Evolutionary conservation across 2,888 invertebrate species (phyloP), one percentile per base, ranked within the genome.

Genomic region (Pandemis corylana): DNA sequence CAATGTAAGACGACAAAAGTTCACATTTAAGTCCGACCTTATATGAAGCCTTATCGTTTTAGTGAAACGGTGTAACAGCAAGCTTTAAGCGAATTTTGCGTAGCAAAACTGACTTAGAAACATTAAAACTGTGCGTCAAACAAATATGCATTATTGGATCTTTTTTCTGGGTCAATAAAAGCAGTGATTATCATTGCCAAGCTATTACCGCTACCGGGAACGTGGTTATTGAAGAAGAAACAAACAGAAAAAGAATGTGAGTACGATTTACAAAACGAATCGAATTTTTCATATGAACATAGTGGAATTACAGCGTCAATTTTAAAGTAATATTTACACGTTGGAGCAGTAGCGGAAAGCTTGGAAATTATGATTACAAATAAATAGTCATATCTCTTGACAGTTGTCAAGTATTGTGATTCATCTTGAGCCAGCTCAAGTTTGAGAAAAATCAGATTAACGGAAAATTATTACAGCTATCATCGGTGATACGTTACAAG

Each of bases 401-500:
- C 10, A 2, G 44, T 3, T 44, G 10, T 44, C 44, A 44, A 51
- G n/a, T n/a, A n/a, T 51, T 56, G 56, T 20, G 5, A 20, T 20
- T 20, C 4, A 9, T 20, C 15, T 20, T 56, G 56, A 56, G 7
- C 20, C 20, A n/a, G 15, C 56, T 20, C 56, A 15, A 56, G 9
- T 20, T 20, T 2, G 56, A 20, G 0, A 51, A n/a, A 13, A 15
- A 56, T 15, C 12, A 44, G 7, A 44, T 44, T 12, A 46, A 46
- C 46, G 46, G 20, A 56, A 56, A 56, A 56, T n/a, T 56, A 56
- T 13, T 13, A 56, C 2, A 20, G 7, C 20, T 36, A 63, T 65
- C 67, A 67, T 71, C 70, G 59, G 62, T 10, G 75, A 75, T 75
- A 75, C 75, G 67, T 75, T 42, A 28, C 13, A 53, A 61, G 75